A percentile compares a stretch with the other conserved stretches of the same genome.
Conservation (phyloP, 2,113 vertebrate genomes). For the Rhinolophus ferrumequinum region DNA sequence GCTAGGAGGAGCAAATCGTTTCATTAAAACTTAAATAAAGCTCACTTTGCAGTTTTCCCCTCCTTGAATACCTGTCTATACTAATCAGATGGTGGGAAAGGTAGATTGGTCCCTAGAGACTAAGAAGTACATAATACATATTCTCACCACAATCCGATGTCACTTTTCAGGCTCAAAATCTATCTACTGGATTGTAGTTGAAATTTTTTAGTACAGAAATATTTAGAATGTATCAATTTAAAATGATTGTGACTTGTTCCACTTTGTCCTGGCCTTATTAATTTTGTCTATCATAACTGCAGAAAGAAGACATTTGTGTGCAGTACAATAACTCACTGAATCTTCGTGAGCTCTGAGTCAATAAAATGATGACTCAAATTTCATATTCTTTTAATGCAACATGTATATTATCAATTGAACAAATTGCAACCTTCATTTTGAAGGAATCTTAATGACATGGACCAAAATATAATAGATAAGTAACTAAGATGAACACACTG, state of each 20-base stretch:
- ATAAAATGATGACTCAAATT: slow-evolving; percentile 68
- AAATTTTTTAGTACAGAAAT: slow-evolving; percentile 48
- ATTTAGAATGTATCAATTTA: slow-evolving; percentile 66
- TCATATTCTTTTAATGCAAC: slow-evolving; percentile 62
- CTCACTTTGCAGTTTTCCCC: slow-evolving; percentile 53
- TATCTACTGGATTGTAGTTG: not conserved
- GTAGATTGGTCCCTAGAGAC: slow-evolving; percentile 35
- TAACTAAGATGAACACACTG: slow-evolving; percentile 64
- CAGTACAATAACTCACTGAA: slow-evolving; percentile 55
- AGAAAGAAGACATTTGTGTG: slow-evolving; percentile 64
- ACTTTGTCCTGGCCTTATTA: slow-evolving; percentile 50
- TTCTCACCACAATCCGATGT: slow-evolving; percentile 54
- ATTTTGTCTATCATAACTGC: slow-evolving; percentile 63
- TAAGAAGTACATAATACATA: not conserved
- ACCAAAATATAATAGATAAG: slow-evolving; percentile 58
- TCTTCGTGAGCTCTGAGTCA: slow-evolving; percentile 72
- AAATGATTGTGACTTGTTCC: slow-evolving; percentile 50
- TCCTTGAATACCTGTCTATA: slow-evolving; percentile 64
- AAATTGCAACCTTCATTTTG: slow-evolving; percentile 59
- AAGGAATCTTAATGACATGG: slow-evolving; percentile 64
- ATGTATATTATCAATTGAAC: slow-evolving; percentile 66
- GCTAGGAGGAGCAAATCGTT: slow-evolving; percentile 50
- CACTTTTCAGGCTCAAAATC: slow-evolving; percentile 47
- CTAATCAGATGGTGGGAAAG: slow-evolving; percentile 53
- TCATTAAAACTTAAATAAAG: slow-evolving; percentile 63